Conservation (phyloP, 2,888 invertebrate genomes). For the Geophilus truncorum region DNA sequence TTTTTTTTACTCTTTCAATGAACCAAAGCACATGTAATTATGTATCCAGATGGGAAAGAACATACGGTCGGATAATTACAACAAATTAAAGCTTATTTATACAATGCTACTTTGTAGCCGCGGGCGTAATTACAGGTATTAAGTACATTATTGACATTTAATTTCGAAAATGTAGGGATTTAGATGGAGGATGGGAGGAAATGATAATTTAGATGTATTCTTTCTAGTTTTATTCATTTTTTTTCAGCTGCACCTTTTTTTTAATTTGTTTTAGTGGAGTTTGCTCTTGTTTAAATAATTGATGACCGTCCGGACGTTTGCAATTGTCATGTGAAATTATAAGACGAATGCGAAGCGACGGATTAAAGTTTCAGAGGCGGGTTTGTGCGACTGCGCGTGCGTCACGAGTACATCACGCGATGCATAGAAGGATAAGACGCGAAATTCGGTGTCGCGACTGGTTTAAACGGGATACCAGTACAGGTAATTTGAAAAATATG, state of each 20-base stretch:
- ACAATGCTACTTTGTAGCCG: background rate
- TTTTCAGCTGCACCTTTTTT: background rate
- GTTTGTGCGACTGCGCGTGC: slow-evolving; percentile 11
- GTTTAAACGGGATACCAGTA: too few species aligned
- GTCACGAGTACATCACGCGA: background rate
- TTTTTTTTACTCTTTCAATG: too few species aligned
- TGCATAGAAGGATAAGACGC: background rate
- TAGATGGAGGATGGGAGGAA: background rate
- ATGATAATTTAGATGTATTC: background rate
- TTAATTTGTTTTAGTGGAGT: background rate
- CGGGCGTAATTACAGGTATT: slow-evolving; percentile 3
- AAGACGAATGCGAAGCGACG: slow-evolving; percentile 17
- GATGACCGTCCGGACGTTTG: slow-evolving; percentile 1
- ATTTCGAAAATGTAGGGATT: slow-evolving; percentile 12
- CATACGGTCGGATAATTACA: slow-evolving; percentile 1
- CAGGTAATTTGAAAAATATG: too few species aligned
- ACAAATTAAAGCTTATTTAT: slow-evolving; percentile 6
- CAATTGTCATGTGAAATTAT: slow-evolving; percentile 27
- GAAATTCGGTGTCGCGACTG: background rate
- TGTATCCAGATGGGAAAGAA: slow-evolving; percentile 4
- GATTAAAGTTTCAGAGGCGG: slow-evolving; percentile 20
- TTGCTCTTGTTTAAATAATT: background rate
- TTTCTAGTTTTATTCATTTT: background rate
- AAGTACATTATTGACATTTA: slow-evolving; percentile 14
- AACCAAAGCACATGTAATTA: background rate